A percentile compares a stretch with the other conserved stretches of the same genome.
Conservation (phyloP, 2,888 invertebrate genomes). For the Aphodius granarius region DNA sequence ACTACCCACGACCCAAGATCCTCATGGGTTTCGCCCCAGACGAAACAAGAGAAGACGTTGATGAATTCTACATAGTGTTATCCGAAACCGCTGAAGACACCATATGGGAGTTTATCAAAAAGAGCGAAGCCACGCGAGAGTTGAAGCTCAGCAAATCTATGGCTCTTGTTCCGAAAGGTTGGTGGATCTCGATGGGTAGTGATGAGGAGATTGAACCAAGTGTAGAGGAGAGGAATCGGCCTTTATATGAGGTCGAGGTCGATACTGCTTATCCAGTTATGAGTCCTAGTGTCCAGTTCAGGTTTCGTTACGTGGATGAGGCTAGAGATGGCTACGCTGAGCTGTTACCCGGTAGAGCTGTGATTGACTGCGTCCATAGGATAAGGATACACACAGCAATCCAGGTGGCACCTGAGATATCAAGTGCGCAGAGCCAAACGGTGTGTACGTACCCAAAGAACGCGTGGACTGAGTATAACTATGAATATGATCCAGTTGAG, state of each 20-base stretch:
- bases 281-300: conserved; percentile 52
- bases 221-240: conserved; percentile 57
- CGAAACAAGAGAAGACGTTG: conserved; percentile 59
- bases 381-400: conserved; percentile 60
- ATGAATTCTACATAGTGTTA: conserved; percentile 71
- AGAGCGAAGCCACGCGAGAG: conserved; percentile 59
- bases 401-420: conserved; percentile 60
- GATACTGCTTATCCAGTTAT: conserved; percentile 64
- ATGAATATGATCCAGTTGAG: conserved; percentile 37
- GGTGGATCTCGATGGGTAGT: conserved; percentile 68
- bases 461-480: conserved; percentile 68
- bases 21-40: conserved; percentile 70
- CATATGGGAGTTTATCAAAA: conserved; percentile 57
- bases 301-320: conserved; percentile 59
- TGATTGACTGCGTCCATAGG: conserved; percentile 60
- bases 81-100: conserved; percentile 59
- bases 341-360: conserved; percentile 62
- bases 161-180: conserved; percentile 43
- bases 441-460: conserved; percentile 68
- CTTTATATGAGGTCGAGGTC: conserved; percentile 68
- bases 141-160: conserved; percentile 33
- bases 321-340: conserved; percentile 72
- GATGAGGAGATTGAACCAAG: conserved; percentile 63
- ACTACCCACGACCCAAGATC: conserved; percentile 53
- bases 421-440: conserved; percentile 64